A percentile compares a stretch with the other conserved stretches of the same genome.
Evolutionary conservation across 1,140 invertebrate genomes (phyloP).

Genomic region (Caenorhabditis inopinata): DNA sequence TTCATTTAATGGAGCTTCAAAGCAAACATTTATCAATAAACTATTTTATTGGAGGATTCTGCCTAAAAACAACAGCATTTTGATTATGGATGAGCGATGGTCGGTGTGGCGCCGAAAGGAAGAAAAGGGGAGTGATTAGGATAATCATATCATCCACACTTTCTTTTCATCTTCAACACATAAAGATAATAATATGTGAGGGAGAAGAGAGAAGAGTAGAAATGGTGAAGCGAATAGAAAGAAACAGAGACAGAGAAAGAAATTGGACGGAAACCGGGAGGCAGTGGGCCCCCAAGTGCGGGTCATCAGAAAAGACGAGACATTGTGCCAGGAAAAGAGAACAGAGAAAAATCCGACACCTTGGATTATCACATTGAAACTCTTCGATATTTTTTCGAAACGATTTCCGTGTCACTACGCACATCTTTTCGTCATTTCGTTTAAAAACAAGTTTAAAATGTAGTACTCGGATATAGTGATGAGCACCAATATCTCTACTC

Average conservation of each 20-base stretch:
- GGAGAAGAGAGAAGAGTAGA: not conserved
- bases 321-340: not conserved
- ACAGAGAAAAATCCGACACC: not conserved
- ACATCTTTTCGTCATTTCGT: not conserved
- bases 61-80: too few species aligned
- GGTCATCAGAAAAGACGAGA: conserved; percentile 14
- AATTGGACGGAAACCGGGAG: not conserved
- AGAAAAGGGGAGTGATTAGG: conserved; percentile 25
- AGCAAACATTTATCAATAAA: too few species aligned
- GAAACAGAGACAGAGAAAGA: not conserved
- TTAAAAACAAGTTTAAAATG: too few species aligned
- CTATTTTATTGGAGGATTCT: too few species aligned
- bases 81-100: too few species aligned
- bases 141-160: conserved; percentile 34
- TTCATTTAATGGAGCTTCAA: too few species aligned
- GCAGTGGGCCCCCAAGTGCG: not conserved
- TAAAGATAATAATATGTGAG: not conserved
- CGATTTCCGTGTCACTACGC: not conserved
- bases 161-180: not conserved
- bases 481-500: too few species aligned
- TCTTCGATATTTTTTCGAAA: not conserved
- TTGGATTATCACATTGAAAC: conserved; percentile 20
- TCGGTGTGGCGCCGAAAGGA: not conserved
- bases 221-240: not conserved
- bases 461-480: too few species aligned